Evolutionary conservation across 2,113 vertebrate species (phyloP).

Genomic region (Aegithalos caudatus): DNA sequence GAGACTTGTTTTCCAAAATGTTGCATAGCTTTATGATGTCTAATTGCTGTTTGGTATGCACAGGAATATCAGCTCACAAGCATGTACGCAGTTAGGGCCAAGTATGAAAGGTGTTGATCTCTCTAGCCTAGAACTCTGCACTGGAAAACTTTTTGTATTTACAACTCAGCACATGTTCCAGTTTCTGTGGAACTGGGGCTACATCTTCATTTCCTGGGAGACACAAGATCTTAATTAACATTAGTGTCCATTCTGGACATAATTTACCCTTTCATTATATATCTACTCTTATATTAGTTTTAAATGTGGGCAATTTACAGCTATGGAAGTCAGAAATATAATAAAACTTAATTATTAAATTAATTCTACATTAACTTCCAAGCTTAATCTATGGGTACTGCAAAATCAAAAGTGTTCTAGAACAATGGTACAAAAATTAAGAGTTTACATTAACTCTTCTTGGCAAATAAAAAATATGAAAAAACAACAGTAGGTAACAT

Average conservation of each 20-base stretch:
- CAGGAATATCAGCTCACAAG: neutral
- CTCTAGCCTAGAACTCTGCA: neutral
- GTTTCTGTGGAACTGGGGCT: neutral
- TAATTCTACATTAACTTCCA: neutral
- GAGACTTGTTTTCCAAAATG: conserved; percentile 59
- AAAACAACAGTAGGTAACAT: neutral
- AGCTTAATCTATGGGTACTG: neutral
- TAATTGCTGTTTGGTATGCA: conserved; percentile 23
- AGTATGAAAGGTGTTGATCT: neutral
- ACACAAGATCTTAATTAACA: neutral
- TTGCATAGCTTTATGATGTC: conserved; percentile 42
- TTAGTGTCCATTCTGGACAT: neutral
- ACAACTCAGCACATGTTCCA: neutral
- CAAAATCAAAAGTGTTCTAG: neutral
- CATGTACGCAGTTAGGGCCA: neutral
- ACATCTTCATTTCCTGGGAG: neutral
- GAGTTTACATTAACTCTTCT: neutral
- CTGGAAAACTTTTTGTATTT: neutral
- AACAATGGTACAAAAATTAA: neutral
- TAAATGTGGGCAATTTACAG: neutral
- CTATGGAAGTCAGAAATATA: neutral
- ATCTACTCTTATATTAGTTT: neutral
- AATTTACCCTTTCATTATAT: neutral
- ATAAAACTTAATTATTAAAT: neutral
- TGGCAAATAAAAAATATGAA: neutral